phyloP scores from a whole-genome alignment of 2,888 invertebrate species.

The Anoncus sp. region DNA sequence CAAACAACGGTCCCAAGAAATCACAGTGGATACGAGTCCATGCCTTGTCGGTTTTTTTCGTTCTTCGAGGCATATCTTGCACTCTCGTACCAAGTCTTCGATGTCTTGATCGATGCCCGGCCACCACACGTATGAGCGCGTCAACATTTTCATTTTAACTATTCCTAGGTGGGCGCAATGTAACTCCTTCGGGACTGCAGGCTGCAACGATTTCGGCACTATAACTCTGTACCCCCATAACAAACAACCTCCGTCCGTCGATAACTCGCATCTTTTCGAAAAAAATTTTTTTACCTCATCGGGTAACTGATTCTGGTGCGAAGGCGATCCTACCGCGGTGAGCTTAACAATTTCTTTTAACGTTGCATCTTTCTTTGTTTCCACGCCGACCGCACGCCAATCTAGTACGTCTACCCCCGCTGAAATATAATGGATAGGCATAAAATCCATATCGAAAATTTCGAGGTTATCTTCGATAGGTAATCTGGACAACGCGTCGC shows the following conservation, averaged over 20 bases:
- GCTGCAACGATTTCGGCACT: background rate
- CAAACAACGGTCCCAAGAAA: slow-evolving; percentile 58
- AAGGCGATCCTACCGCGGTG: background rate
- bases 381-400: too few species aligned
- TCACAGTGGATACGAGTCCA: slow-evolving; percentile 60
- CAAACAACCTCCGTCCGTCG: background rate
- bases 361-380: background rate
- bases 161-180: slow-evolving; percentile 64
- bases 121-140: slow-evolving; percentile 64
- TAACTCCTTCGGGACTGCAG: background rate
- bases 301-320: background rate
- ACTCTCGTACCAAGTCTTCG: slow-evolving; percentile 7
- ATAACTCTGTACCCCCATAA: background rate
- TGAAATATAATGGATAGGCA: background rate
- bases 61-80: slow-evolving; percentile 51
- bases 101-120: slow-evolving; percentile 29
- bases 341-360: background rate
- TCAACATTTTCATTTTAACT: slow-evolving; percentile 69
- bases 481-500: slow-evolving; percentile 47
- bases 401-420: background rate
- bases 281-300: background rate
- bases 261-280: slow-evolving; percentile 1
- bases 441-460: slow-evolving; percentile 7
- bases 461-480: slow-evolving; percentile 33
- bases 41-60: slow-evolving; percentile 47